Conservation (phyloP, 2,113 vertebrate genomes). For the Pandion haliaetus region DNA sequence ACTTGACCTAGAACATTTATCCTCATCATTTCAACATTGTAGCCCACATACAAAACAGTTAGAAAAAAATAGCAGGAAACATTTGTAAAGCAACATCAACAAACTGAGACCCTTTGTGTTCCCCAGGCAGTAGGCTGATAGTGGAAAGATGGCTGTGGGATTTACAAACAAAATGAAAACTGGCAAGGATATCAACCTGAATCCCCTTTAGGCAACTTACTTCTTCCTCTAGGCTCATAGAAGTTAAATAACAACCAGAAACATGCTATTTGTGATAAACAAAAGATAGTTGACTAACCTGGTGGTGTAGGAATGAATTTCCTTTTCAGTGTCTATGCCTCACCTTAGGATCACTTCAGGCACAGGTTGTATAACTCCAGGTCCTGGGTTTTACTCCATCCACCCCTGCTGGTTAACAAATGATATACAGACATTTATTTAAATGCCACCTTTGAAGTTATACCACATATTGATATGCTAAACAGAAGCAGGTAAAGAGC, state of each 20-base stretch:
- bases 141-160: not conserved
- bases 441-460: not conserved
- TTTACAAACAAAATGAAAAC: not conserved
- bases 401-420: not conserved
- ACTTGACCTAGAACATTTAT: not conserved
- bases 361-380: not conserved
- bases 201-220: not conserved
- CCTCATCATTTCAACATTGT: not conserved
- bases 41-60: not conserved
- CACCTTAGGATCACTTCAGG: not conserved
- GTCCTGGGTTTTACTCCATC: not conserved
- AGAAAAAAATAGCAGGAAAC: not conserved
- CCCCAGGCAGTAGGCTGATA: not conserved
- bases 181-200: not conserved
- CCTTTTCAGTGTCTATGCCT: not conserved
- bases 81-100: constrained; percentile 2
- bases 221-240: not conserved
- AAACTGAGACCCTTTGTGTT: not conserved
- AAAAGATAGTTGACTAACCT: not conserved
- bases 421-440: not conserved
- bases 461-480: not conserved
- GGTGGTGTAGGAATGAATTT: not conserved
- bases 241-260: not conserved
- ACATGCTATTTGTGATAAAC: not conserved
- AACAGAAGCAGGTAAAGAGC: not conserved